Evolutionary conservation across 2,113 vertebrate species (phyloP).

Genomic region (Cricetomys ansorgei): DNA sequence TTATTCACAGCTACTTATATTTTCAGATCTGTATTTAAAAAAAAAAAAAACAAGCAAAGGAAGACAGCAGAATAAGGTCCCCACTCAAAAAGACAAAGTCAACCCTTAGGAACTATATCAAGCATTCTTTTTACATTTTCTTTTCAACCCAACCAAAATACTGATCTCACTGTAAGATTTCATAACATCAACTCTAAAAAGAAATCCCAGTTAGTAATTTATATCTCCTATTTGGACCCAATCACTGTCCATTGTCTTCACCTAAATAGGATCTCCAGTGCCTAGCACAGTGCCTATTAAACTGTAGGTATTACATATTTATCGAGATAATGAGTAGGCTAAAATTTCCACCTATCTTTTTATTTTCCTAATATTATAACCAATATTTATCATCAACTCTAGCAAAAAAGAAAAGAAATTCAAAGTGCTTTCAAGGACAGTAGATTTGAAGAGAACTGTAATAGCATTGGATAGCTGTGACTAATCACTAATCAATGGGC

Average conservation of each 20-base stretch:
- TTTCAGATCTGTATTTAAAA: not conserved
- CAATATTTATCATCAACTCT: not conserved
- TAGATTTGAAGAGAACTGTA: not conserved
- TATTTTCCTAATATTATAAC: not conserved
- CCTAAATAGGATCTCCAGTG: not conserved
- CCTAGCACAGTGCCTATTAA: not conserved
- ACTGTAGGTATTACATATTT: not conserved
- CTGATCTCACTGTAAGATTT: accelerated
- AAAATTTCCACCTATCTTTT: not conserved
- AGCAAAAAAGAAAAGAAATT: not conserved
- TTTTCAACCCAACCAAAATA: not conserved
- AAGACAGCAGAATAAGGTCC: not conserved
- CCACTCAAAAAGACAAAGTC: not conserved
- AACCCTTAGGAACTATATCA: not conserved
- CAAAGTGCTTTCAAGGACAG: not conserved
- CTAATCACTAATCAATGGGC: not conserved
- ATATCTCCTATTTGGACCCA: not conserved
- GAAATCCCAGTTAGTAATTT: not conserved
- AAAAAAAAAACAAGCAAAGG: not conserved
- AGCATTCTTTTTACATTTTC: not conserved
- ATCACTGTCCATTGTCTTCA: not conserved
- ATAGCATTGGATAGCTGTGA: not conserved
- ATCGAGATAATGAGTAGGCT: not conserved
- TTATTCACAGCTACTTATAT: not conserved
- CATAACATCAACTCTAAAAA: not conserved